phyloP scores from a whole-genome alignment of 2,888 invertebrate species.

The Coelinius sp. region DNA sequence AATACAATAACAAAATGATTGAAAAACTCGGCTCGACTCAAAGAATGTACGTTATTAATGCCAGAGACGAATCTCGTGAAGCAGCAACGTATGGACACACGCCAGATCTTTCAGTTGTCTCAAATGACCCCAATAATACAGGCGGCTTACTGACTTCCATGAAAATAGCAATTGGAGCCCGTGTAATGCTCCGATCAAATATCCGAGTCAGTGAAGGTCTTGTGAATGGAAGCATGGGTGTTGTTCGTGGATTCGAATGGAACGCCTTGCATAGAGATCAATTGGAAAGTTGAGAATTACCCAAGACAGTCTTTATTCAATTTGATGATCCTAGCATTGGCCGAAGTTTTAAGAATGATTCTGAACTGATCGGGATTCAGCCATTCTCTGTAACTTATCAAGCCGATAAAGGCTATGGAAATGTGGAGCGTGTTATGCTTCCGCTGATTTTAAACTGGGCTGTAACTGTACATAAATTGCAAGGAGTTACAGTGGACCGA shows the following conservation, averaged over 20 bases:
- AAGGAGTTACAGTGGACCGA: background rate
- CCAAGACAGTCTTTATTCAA: background rate
- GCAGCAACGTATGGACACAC: constrained; percentile 50
- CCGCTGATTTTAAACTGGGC: background rate
- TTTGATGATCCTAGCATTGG: too few species aligned
- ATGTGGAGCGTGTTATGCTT: constrained; percentile 34
- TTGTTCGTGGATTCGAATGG: constrained; percentile 29
- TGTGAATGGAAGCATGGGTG: constrained; percentile 35
- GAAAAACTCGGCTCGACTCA: background rate
- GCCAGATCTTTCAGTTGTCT: constrained; percentile 40
- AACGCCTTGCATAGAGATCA: constrained; percentile 34
- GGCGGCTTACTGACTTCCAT: constrained; percentile 25
- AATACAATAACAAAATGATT: constrained; percentile 49
- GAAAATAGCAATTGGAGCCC: constrained; percentile 38
- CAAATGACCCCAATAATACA: constrained; percentile 33
- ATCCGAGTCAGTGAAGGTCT: constrained; percentile 45
- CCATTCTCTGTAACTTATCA: background rate
- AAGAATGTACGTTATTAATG: constrained; percentile 38
- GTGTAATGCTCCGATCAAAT: constrained; percentile 55
- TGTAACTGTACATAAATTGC: background rate
- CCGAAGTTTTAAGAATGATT: background rate
- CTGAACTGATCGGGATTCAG: constrained; percentile 12
- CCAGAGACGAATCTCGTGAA: constrained; percentile 54
- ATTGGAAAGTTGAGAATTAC: constrained; percentile 34
- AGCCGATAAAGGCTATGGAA: constrained; percentile 26